Conservation (phyloP, 1,140 invertebrate genomes). For the Bactericera cockerelli region DNA sequence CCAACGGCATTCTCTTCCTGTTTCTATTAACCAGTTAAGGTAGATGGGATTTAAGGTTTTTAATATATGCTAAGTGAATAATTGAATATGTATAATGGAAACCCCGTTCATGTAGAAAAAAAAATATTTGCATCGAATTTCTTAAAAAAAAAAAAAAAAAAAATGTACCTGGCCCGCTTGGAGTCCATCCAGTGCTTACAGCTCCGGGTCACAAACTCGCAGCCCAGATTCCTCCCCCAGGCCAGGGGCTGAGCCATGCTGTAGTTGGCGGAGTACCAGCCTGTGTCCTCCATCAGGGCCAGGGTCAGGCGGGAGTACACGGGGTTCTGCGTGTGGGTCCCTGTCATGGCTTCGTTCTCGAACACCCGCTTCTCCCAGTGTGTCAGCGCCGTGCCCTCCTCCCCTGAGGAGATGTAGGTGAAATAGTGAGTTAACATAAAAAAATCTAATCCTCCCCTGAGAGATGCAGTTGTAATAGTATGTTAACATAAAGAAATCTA, state of each 20-base stretch:
- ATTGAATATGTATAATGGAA: no score
- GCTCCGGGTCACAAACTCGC: slow-evolving; percentile 82
- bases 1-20: no score
- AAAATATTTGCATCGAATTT: no score
- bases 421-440: no score
- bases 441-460: slow-evolving; percentile 66
- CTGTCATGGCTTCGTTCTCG: slow-evolving; percentile 99
- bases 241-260: slow-evolving; percentile 67
- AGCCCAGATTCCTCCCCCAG: slow-evolving; percentile 85
- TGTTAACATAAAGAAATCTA: no score
- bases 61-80: no score
- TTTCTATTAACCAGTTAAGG: no score
- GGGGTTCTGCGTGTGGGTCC: slow-evolving; percentile 96
- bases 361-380: slow-evolving; percentile 98
- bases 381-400: slow-evolving; percentile 88
- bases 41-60: no score
- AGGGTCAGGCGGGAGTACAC: slow-evolving; percentile 92
- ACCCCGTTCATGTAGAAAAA: no score
- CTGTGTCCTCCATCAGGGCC: slow-evolving; percentile 96
- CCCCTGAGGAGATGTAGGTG: no score
- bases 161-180: slow-evolving; percentile 35
- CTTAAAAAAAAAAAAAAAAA: no score
- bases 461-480: no score
- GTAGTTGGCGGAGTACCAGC: slow-evolving; percentile 86
- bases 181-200: slow-evolving; percentile 92